phyloP scores from a whole-genome alignment of 2,888 invertebrate species.

The Galerucella nymphaeae region DNA sequence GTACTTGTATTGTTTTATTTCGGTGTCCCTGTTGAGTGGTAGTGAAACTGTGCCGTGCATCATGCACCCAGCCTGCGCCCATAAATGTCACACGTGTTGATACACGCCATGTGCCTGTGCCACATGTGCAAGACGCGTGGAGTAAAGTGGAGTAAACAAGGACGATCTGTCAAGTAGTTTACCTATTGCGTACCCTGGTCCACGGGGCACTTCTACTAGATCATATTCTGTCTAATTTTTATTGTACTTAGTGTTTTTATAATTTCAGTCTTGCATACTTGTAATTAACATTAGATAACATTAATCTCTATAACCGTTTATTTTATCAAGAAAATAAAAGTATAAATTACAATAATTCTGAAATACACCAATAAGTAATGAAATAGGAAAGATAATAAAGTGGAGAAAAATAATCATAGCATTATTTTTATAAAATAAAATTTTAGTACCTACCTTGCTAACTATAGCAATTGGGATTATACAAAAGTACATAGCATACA shows the following conservation, averaged over 20 bases:
- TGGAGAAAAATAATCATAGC: too few species aligned
- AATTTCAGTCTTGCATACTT: neutral
- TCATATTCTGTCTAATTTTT: neutral
- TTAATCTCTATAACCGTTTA: neutral
- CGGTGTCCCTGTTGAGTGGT: slow-evolving; percentile 28
- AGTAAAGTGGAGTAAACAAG: slow-evolving; percentile 38
- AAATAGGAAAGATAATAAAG: too few species aligned
- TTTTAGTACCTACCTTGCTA: too few species aligned
- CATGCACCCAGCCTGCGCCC: slow-evolving; percentile 49
- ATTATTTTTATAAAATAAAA: too few species aligned
- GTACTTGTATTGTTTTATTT: slow-evolving; percentile 30
- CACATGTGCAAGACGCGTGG: slow-evolving; percentile 53
- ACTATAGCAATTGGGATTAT: too few species aligned
- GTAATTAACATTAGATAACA: neutral
- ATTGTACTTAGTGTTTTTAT: neutral
- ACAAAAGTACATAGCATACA: too few species aligned
- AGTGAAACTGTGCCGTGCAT: slow-evolving; percentile 28
- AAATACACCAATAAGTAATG: too few species aligned
- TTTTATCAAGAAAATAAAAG: too few species aligned
- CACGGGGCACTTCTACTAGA: neutral
- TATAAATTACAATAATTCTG: too few species aligned
- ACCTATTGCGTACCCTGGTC: slow-evolving; percentile 31
- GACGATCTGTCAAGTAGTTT: slow-evolving; percentile 43
- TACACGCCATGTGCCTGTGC: slow-evolving; percentile 54
- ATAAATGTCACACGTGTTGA: slow-evolving; percentile 56